Evolutionary conservation across 23 tunicate species (phyloP), one percentile per base, ranked within the genome.

Genomic region (Pegea sp.): DNA sequence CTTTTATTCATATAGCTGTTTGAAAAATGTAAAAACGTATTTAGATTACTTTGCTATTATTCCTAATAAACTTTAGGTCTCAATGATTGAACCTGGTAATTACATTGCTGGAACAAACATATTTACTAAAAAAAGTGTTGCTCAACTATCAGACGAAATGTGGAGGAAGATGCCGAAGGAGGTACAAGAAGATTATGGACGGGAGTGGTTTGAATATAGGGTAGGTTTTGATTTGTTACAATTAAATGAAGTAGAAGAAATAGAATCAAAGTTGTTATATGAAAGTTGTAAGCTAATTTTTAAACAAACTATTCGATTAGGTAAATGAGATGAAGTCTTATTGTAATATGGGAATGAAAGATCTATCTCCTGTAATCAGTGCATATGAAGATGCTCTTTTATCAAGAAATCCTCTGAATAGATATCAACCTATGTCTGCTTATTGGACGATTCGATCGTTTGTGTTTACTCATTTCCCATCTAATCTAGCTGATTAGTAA

Each of bases 61-160:
- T 27, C 53, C 19, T 26, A 26, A 29, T 24, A 13, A 6, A 60
- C n/a, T n/a, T n/a, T 48, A 89, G 98, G 98, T 89, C 13, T 77
- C 98, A 1, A 89, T 89, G 22, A 70, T 89, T 30, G 98, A 89
- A 57, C 98, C 98, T 0, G 98, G 98, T 2, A 89, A 89, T 53
- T 89, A 78, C 68, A 71, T 89, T n/a, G 90, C 90, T 18, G 98
- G 98, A 24, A 89, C 98, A 30, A 71, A 66, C 53, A 89, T 89
- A 25, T 77, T 89, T 30, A 89, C 79, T 0, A 50, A 61, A 43
- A 31, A 72, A 22, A 28, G 53, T 3, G 90, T 89, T 21, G 22
- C 63, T 22, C 28, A 58, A 33, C 32, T 89, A 52, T 55, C 76
- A 3, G 71, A 78, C 4, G 31, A 30, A 11, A 63, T 89, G 81